Evolutionary conservation across 2,888 invertebrate species (phyloP).

Genomic region (Protophormia terraenovae): DNA sequence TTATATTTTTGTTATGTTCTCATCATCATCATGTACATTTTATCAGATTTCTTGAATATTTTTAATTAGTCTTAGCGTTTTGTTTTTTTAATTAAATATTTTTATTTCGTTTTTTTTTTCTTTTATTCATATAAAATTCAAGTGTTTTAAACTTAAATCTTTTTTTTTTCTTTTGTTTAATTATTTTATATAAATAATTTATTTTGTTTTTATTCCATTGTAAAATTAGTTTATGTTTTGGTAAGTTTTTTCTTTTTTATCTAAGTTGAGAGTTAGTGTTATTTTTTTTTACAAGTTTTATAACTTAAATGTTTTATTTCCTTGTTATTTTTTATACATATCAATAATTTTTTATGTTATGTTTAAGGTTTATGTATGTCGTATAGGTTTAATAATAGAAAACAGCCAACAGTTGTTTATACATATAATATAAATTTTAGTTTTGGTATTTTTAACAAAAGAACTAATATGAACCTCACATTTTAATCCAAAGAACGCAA

Average conservation of each 20-base stretch:
- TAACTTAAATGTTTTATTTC: background rate
- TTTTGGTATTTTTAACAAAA: background rate
- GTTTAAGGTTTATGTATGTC: conserved; percentile 59
- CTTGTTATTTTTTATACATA: background rate
- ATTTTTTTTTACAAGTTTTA: conserved; percentile 74
- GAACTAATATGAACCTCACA: background rate
- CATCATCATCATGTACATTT: background rate
- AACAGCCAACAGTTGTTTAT: conserved; percentile 59
- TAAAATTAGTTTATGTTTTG: conserved; percentile 61
- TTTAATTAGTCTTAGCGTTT: conserved; percentile 55
- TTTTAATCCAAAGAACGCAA: background rate
- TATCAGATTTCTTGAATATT: background rate
- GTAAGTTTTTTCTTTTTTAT: conserved; percentile 52
- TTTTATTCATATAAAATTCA: conserved; percentile 48
- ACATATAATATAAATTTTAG: background rate
- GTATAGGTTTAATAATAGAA: conserved; percentile 37
- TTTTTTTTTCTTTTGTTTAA: background rate
- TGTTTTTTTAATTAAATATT: conserved; percentile 22
- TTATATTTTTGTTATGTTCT: conserved; percentile 7
- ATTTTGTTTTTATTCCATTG: conserved; percentile 70
- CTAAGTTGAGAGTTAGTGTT: background rate
- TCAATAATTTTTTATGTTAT: background rate
- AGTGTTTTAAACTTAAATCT: conserved; percentile 27
- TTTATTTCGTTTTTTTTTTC: conserved; percentile 65
- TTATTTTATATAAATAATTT: conserved; percentile 41